phyloP scores from a whole-genome alignment of 1,140 invertebrate genomes.

The Anoplophora glabripennis region DNA sequence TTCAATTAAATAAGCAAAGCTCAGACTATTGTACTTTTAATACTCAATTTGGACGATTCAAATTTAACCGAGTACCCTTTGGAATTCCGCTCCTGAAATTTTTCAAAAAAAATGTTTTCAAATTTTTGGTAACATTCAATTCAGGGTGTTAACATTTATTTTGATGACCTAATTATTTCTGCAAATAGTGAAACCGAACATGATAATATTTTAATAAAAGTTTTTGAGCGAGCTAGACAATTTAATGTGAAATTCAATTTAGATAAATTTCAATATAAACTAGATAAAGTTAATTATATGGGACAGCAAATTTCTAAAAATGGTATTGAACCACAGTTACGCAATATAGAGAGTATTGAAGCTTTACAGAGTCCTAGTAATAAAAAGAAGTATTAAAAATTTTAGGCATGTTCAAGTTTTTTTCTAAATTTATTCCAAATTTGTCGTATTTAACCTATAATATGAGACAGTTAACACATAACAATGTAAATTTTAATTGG shows the following conservation, averaged over 20 bases:
- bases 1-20: conserved; percentile 46
- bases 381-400: conserved; percentile 36
- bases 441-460: conserved; percentile 18
- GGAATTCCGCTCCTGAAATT: conserved; percentile 47
- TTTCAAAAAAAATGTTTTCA: conserved; percentile 43
- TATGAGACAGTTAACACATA: conserved; percentile 17
- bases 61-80: conserved; percentile 42
- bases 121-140: conserved; percentile 46
- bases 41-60: conserved; percentile 31
- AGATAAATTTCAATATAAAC: conserved; percentile 43
- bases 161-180: conserved; percentile 47
- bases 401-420: conserved; percentile 41
- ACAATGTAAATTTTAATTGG: conserved; percentile 26
- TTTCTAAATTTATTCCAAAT: conserved; percentile 33
- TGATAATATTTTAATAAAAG: conserved; percentile 40
- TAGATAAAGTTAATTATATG: conserved; percentile 42
- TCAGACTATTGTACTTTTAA: conserved; percentile 50
- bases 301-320: conserved; percentile 39
- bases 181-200: conserved; percentile 33
- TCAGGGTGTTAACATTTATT: conserved; percentile 41
- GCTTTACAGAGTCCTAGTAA: conserved; percentile 24
- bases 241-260: conserved; percentile 44
- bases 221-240: conserved; percentile 38
- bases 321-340: conserved; percentile 37
- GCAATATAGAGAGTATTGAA: conserved; percentile 25